Conservation (phyloP, 2,888 invertebrate species). For the Dryadula phaetusa region DNA sequence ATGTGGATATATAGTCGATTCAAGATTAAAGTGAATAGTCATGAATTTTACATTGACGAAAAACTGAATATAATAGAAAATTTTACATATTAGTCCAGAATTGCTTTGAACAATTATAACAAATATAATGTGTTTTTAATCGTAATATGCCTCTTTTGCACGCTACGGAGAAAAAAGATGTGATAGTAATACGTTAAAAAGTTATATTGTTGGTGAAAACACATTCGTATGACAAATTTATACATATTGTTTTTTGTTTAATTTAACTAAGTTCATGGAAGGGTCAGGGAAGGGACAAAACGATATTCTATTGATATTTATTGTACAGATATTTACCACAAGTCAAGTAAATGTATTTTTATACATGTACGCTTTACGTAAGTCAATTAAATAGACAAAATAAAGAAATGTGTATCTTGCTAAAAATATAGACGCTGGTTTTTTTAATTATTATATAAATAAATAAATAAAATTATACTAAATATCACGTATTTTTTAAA, state of each 20-base stretch:
- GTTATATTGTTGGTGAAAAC: background rate
- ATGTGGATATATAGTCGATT: background rate
- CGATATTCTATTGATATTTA: background rate
- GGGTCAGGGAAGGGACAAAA: background rate
- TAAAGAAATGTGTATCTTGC: too few relatives aligned
- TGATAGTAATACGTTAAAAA: background rate
- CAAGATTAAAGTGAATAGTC: background rate
- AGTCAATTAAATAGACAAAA: too few relatives aligned
- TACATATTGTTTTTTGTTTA: background rate
- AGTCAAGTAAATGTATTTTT: too few relatives aligned
- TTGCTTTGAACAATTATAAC: too few relatives aligned
- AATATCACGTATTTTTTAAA: too few relatives aligned
- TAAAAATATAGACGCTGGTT: too few relatives aligned
- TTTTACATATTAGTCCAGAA: background rate
- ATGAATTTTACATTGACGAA: background rate
- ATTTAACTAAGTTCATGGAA: background rate
- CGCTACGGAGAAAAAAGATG: background rate
- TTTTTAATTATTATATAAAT: too few relatives aligned
- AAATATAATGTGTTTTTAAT: too few relatives aligned
- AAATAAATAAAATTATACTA: too few relatives aligned
- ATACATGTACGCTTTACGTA: too few relatives aligned
- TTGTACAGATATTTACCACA: background rate
- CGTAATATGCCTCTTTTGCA: slow-evolving; percentile 5
- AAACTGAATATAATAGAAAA: background rate
- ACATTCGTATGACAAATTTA: too few relatives aligned